Conservation (phyloP, 2,113 vertebrate species). For the Poeciliopsis retropinna region DNA sequence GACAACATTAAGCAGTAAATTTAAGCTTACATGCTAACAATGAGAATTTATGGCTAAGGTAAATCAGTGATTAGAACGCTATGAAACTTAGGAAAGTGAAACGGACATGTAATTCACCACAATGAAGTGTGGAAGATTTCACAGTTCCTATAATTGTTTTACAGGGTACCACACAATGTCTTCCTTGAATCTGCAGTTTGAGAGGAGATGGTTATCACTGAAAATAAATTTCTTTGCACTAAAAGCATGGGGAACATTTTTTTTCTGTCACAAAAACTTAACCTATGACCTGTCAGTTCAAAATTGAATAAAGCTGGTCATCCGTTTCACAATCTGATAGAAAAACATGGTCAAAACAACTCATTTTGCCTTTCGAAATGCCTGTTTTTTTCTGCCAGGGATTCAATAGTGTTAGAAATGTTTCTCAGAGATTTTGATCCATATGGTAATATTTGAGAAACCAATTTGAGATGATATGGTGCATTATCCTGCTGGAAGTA, state of each 20-base stretch:
- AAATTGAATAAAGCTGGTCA: too few species aligned
- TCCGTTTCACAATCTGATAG: neutral
- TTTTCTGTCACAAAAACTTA: too few species aligned
- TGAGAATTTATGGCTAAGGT: constrained; percentile 56
- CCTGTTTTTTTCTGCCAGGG: neutral
- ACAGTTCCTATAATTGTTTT: neutral
- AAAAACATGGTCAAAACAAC: neutral
- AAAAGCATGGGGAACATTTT: neutral
- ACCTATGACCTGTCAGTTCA: too few species aligned
- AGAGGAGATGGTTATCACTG: neutral
- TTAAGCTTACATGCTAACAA: constrained; percentile 61
- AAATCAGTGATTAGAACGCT: constrained; percentile 12
- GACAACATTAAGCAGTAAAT: constrained; percentile 70
- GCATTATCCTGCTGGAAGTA: neutral
- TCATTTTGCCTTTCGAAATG: too few species aligned
- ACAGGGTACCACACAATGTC: neutral
- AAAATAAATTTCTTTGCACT: neutral
- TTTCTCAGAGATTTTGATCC: neutral
- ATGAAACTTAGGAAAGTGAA: constrained; percentile 13
- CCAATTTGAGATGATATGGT: too few species aligned
- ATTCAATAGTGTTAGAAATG: neutral
- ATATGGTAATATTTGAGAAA: too few species aligned
- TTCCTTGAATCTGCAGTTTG: neutral
- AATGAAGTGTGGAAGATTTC: neutral
- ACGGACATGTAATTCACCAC: neutral